Percentiles rank a stretch among this genome's conserved stretches.
phyloP scores from a whole-genome alignment of 1,140 invertebrate genomes.

The Drusus annulatus region DNA sequence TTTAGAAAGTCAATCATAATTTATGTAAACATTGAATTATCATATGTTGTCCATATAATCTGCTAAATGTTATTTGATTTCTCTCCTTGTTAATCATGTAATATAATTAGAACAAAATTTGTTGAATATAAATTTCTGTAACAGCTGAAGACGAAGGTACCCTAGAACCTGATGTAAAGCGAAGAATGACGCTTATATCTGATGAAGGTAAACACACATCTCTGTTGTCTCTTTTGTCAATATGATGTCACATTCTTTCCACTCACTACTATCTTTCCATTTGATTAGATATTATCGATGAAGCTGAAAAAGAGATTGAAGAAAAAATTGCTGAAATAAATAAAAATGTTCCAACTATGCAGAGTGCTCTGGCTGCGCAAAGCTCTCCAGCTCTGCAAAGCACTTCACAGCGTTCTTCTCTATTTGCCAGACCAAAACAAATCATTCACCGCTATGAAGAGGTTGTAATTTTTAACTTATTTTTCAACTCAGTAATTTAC shows the following conservation, averaged over 20 bases:
- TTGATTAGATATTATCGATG: conserved; percentile 39
- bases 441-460: conserved; percentile 51
- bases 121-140: conserved; percentile 3
- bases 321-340: conserved; percentile 39
- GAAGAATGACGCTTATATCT: conserved; percentile 54
- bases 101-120: neutral
- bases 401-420: neutral
- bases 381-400: neutral
- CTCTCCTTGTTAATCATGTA: neutral
- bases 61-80: too few relatives aligned
- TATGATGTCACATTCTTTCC: neutral
- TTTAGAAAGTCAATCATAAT: too few relatives aligned
- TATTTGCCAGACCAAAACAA: conserved; percentile 43
- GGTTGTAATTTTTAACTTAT: conserved; percentile 38
- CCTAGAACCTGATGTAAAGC: conserved; percentile 56
- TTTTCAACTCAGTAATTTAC: neutral
- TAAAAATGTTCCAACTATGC: conserved; percentile 12
- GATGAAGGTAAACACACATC: conserved; percentile 45
- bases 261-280: neutral
- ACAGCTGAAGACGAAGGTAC: conserved; percentile 60
- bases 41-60: too few relatives aligned
- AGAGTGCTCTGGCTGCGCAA: neutral
- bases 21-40: too few relatives aligned
- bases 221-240: neutral
- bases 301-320: conserved; percentile 48